Percentiles rank a stretch among this genome's conserved stretches.
phyloP scores from a whole-genome alignment of 1,140 invertebrate genomes.

The Drosophila obscura region DNA sequence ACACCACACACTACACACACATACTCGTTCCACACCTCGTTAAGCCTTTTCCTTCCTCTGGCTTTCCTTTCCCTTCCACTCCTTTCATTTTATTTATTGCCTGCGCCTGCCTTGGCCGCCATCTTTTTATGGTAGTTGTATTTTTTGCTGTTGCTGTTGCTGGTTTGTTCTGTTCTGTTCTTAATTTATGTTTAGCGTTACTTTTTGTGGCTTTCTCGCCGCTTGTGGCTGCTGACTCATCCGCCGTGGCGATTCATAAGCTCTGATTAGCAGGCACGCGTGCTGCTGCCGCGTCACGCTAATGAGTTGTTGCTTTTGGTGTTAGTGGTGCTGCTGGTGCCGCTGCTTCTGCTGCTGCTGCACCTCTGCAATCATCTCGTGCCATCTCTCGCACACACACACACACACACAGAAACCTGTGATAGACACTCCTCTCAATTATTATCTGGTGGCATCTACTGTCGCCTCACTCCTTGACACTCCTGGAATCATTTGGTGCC shows the following conservation, averaged over 20 bases:
- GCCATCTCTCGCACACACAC: too few species aligned
- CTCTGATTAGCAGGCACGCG: conserved; percentile 74
- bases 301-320: conserved; percentile 55
- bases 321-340: neutral
- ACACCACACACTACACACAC: conserved; percentile 11
- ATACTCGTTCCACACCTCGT: conserved; percentile 19
- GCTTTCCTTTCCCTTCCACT: neutral
- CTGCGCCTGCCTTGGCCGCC: neutral
- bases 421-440: too few species aligned
- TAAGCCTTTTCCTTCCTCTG: neutral
- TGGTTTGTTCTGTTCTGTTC: conserved; percentile 11
- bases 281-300: conserved; percentile 56
- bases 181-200: conserved; percentile 50
- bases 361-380: conserved; percentile 3
- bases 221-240: conserved; percentile 65
- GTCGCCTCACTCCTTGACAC: too few species aligned
- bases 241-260: conserved; percentile 53
- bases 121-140: conserved; percentile 14
- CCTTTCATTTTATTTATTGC: conserved; percentile 6
- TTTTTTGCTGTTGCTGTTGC: conserved; percentile 10
- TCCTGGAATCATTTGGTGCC: too few species aligned
- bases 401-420: too few species aligned
- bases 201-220: conserved; percentile 35
- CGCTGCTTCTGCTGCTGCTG: conserved; percentile 13
- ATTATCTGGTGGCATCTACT: too few species aligned